Percentiles rank a stretch among this genome's conserved stretches.
Conservation (phyloP, 2,888 invertebrate genomes). For the Scaptomyza parva region DNA sequence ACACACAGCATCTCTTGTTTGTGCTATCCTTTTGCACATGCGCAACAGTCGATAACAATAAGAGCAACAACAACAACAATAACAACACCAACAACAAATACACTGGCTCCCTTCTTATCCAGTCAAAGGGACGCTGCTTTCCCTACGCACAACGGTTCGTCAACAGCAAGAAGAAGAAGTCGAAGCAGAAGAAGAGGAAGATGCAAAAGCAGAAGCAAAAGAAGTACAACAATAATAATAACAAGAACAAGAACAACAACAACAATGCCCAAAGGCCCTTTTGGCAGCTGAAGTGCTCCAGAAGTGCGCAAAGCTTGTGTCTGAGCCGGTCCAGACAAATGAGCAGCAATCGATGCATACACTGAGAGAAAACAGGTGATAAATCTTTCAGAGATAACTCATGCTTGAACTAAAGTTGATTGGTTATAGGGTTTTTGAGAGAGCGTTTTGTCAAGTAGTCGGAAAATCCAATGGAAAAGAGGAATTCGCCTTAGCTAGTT, state of each 20-base stretch:
- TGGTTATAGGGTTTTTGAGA: no score
- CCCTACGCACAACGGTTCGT: conserved; percentile 61
- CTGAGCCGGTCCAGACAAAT: conserved; percentile 76
- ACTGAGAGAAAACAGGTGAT: conserved; percentile 36
- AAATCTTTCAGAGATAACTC: neutral
- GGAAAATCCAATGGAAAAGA: no score
- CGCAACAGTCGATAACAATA: conserved; percentile 29
- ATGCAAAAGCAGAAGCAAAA: neutral
- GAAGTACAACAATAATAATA: conserved; percentile 29
- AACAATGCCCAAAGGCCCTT: conserved; percentile 22
- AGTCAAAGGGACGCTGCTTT: conserved; percentile 41
- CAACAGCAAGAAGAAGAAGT: conserved; percentile 15
- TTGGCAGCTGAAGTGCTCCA: conserved; percentile 78
- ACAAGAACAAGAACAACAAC: conserved; percentile 27
- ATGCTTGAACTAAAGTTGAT: no score
- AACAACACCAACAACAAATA: neutral
- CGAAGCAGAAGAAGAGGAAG: neutral
- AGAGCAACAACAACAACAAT: conserved; percentile 6
- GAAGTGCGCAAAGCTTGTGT: conserved; percentile 79
- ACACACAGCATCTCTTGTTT: conserved; percentile 8
- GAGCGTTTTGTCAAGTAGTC: no score
- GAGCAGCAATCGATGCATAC: conserved; percentile 62
- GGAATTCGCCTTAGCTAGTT: no score
- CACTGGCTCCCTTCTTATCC: conserved; percentile 16
- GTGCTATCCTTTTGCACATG: conserved; percentile 67